Evolutionary conservation across 2,113 vertebrate genomes (phyloP).

Genomic region (Pluvianellus socialis): DNA sequence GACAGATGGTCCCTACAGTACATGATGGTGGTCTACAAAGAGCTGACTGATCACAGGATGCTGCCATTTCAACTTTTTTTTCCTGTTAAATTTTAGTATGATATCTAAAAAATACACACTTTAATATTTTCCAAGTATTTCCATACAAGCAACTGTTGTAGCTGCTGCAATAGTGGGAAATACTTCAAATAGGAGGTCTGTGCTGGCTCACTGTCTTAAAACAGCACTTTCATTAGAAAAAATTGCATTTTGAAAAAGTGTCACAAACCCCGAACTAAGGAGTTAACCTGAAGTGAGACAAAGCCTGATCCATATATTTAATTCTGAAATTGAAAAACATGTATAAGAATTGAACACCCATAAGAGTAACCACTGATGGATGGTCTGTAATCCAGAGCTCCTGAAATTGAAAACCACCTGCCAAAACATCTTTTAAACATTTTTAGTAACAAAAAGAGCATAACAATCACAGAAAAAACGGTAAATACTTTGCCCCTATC

Average conservation of each 20-base stretch:
- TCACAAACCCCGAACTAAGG: not conserved
- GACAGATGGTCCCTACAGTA: conserved; percentile 10
- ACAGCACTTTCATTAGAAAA: not conserved
- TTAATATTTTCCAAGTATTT: not conserved
- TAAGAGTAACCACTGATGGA: not conserved
- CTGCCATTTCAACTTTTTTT: not conserved
- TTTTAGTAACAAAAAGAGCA: not conserved
- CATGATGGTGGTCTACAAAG: conserved; percentile 5
- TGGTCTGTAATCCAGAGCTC: not conserved
- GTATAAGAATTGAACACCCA: not conserved
- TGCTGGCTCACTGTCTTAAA: not conserved
- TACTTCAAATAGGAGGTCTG: not conserved
- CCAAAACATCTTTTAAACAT: not conserved
- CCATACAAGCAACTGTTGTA: not conserved
- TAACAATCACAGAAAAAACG: not conserved
- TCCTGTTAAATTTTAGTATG: not conserved
- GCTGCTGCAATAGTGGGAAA: not conserved
- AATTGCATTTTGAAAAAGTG: not conserved
- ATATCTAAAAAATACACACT: not conserved
- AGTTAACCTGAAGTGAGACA: not conserved
- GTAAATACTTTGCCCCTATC: not conserved
- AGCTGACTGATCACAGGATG: not conserved
- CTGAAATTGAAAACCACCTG: not conserved
- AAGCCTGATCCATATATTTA: not conserved
- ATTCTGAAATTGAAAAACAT: not conserved